Evolutionary conservation across 2,113 vertebrate species (phyloP), one percentile per base, ranked within the genome.

Genomic region (Neopipo cinnamomea): DNA sequence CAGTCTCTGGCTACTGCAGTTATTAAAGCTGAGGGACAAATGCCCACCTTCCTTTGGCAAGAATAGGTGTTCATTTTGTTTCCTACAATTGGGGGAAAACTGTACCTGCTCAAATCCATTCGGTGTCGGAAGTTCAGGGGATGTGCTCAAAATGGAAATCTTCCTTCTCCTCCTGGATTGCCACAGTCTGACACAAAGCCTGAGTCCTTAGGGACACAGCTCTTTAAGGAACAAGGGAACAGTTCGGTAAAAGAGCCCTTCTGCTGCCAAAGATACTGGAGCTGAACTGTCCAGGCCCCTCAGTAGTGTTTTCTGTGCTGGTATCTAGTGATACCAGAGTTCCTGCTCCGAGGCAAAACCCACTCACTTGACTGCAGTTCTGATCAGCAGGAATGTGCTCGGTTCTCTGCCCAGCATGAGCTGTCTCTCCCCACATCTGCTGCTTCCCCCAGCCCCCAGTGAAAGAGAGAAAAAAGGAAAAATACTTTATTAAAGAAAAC

Each of bases 401-500:
- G 0, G 39, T 81, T 92, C 58, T 56, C 33, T 80, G 42, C 56
- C 41, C 79, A 71, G 55, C 22, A 17, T 22, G 47, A 91, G 15
- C 68, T 33, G 21, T 37, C 67, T 83, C 63, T 84, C 75, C 42
- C 33, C 61, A 92, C 91, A 96, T 93, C 88, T 93, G 86, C 66
- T 86, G 70, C 63, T 55, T 41, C 24, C 37, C 44, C 21, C 20
- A 42, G 11, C 62, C 67, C 68, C 33, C 49, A 92, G 50, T 5
- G 4, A 53, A 77, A 66, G 23, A 83, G 10, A 58, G 22, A 56
- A 89, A 78, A 93, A 88, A 91, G 30, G 65, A 72, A 82, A 70
- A 85, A 75, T 4, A 61, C 61, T 86, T 93, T 92, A 87, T 92
- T 89, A 91, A 96, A 92, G 86, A 93, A 96, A 95, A 94, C 56